Evolutionary conservation across 2,797 vertebrate species (phyloP), one percentile per base, ranked within the genome.

Genomic region (Danionella dracula): DNA sequence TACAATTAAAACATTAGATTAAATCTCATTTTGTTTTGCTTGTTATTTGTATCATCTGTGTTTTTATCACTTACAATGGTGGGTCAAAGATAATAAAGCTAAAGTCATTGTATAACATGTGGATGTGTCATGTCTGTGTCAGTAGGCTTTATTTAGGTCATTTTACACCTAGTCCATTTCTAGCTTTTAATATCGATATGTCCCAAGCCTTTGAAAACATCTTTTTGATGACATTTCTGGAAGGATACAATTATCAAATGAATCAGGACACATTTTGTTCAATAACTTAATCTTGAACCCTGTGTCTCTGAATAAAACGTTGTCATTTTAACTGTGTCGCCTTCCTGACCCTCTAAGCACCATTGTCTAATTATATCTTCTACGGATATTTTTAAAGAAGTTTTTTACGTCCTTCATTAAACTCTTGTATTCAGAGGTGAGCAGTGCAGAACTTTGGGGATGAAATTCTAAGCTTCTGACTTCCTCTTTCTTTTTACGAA

Each of bases 291-390:
- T 73, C 61, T 74, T 76, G 54, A 81, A 66, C 46, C 79, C 59
- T 32, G 66, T 71, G 74, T 68, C 53, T 38, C 32, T 59, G 76
- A 76, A 78, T 27, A 27, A 74, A 68, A 55, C 32, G 72, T 61
- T 75, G 72, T 79, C 73, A 81, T 88, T 82, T 82, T 81, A 74
- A 67, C 80, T 89, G 88, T 89, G 86, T 88, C 88, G 87, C 88
- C 87, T 89, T 79, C 74, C 74, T 82, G 87, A 87, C 87, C 88
- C 85, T 86, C 80, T 87, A 87, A 84, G 59, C 76, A 79, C 79
- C 66, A 48, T 83, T 80, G 77, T 80, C 88, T 90, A 90, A 90
- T 91, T 90, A 88, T 90, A 89, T 83, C 74, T 80, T 66, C 70
- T 45, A 49, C 79, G 76, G 79, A 80, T 90, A 88, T 90, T 90